Percentiles rank a stretch among this genome's conserved stretches.
phyloP scores from a whole-genome alignment of 2,797 vertebrate genomes.

The Coendou prehensilis region DNA sequence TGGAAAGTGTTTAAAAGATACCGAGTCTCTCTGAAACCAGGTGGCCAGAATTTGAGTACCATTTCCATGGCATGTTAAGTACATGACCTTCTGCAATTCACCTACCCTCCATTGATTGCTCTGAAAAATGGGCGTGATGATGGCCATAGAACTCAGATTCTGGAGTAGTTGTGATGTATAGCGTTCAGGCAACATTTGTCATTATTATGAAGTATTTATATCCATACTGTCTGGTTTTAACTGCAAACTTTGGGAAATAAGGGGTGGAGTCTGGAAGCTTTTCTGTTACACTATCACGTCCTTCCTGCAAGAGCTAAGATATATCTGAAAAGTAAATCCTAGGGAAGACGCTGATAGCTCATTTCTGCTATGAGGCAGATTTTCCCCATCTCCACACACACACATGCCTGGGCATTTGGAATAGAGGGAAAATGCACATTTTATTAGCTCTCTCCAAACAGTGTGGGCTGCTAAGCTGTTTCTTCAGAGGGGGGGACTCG shows the following conservation, averaged over 20 bases:
- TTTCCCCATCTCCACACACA: constrained; percentile 50
- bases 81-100: background rate
- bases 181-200: background rate
- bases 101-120: background rate
- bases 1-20: background rate
- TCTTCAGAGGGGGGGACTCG: constrained; percentile 56
- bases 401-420: constrained; percentile 61
- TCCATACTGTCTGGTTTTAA: constrained; percentile 1
- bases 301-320: background rate
- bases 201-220: background rate
- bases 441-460: constrained; percentile 73
- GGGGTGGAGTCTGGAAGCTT: background rate
- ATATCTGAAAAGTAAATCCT: background rate
- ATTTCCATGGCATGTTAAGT: too few relatives aligned
- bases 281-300: background rate
- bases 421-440: constrained; percentile 52
- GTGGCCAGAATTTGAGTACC: background rate
- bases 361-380: constrained; percentile 46
- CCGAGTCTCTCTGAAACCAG: background rate
- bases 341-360: background rate
- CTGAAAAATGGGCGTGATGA: background rate
- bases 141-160: background rate
- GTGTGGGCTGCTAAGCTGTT: constrained; percentile 71
- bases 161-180: background rate
- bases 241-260: background rate